Evolutionary conservation across 1,140 invertebrate species (phyloP).

Genomic region (Drosophila tropicalis): DNA sequence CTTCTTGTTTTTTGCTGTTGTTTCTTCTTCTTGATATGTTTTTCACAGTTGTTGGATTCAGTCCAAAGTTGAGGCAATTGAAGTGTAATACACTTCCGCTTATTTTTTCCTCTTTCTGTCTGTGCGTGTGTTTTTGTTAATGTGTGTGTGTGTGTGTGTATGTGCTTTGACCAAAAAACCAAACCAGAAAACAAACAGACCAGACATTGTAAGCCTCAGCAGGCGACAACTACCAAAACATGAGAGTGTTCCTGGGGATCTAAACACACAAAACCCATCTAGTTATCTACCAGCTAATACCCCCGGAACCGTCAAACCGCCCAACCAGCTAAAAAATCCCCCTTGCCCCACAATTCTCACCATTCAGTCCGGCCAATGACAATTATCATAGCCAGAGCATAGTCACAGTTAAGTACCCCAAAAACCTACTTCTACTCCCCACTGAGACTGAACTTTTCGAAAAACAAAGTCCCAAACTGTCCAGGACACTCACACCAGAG

Average conservation of each 20-base stretch:
- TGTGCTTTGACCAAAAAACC: constrained; percentile 25
- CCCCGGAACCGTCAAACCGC: constrained; percentile 12
- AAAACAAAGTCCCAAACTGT: constrained; percentile 46
- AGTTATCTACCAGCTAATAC: constrained; percentile 48
- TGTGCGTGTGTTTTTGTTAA: background rate
- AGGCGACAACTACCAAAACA: constrained; percentile 46
- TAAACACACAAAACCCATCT: constrained; percentile 16
- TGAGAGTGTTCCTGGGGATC: constrained; percentile 32
- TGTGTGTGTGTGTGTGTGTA: background rate
- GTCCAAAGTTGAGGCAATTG: constrained; percentile 57
- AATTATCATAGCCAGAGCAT: constrained; percentile 59
- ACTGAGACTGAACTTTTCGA: constrained; percentile 28
- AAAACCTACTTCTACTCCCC: constrained; percentile 13
- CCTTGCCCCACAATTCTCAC: background rate
- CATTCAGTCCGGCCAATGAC: constrained; percentile 45
- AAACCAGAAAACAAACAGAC: constrained; percentile 24
- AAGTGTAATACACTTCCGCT: constrained; percentile 63
- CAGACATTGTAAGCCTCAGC: constrained; percentile 44
- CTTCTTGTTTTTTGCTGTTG: background rate
- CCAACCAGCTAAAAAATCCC: constrained; percentile 7
- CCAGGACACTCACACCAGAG: constrained; percentile 14
- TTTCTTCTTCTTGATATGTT: constrained; percentile 4
- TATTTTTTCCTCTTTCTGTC: constrained; percentile 13
- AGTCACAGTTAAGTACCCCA: constrained; percentile 42
- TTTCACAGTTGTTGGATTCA: constrained; percentile 31